Evolutionary conservation across 2,888 invertebrate genomes (phyloP).

Genomic region (Machimus rusticus): DNA sequence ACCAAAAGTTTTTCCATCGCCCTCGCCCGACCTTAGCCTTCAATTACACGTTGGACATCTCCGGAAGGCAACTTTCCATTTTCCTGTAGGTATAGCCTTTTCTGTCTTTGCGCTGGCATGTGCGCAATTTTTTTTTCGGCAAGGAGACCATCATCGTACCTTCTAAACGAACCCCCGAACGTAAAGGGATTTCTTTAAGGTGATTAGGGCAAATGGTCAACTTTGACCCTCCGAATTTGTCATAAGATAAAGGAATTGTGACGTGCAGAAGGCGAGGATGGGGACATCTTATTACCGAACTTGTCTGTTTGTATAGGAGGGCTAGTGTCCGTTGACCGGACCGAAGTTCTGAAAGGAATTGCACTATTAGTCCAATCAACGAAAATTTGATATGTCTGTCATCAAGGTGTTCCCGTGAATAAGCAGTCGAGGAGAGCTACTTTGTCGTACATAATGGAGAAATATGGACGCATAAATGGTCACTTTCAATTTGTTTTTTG

Average conservation of each 20-base stretch:
- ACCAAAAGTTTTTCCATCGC: slow-evolving; percentile 36
- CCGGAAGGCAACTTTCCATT: slow-evolving; percentile 26
- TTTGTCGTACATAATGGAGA: background rate
- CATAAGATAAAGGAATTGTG: slow-evolving; percentile 39
- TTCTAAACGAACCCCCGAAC: background rate
- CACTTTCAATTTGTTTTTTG: background rate
- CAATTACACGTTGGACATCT: slow-evolving; percentile 37
- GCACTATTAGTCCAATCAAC: slow-evolving; percentile 5
- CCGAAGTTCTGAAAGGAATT: background rate
- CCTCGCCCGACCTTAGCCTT: slow-evolving; percentile 10
- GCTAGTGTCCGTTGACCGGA: background rate
- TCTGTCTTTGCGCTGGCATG: background rate
- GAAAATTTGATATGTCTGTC: slow-evolving; percentile 12
- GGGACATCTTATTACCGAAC: background rate
- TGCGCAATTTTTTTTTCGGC: background rate
- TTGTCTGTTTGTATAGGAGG: background rate
- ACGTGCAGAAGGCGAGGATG: background rate
- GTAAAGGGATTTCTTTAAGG: slow-evolving; percentile 39
- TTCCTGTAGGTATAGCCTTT: background rate
- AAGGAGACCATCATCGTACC: background rate
- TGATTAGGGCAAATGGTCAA: slow-evolving; percentile 44
- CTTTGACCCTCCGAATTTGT: slow-evolving; percentile 41
- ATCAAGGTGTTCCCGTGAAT: background rate
- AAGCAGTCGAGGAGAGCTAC: background rate
- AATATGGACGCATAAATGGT: background rate